Evolutionary conservation across 1,140 invertebrate genomes (phyloP).

Genomic region (Ganaspis sp.): DNA sequence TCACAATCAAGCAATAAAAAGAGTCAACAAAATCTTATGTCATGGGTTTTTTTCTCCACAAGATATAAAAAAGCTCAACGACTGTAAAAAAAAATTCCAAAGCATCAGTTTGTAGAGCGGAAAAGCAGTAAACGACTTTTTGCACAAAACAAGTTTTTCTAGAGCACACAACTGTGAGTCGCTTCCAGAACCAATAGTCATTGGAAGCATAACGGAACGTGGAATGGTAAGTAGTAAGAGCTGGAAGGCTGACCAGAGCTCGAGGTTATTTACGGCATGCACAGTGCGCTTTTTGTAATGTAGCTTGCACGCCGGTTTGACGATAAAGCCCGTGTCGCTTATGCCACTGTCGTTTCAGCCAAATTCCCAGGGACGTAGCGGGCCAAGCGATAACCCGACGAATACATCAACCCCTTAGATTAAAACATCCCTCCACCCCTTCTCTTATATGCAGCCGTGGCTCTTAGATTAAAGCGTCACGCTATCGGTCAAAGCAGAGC

Average conservation of each 20-base stretch:
- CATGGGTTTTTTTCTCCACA: no score
- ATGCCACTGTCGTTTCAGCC: slow-evolving; percentile 19
- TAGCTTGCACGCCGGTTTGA: slow-evolving; percentile 3
- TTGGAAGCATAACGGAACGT: neutral
- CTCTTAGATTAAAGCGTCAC: slow-evolving; percentile 57
- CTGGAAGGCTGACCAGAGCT: slow-evolving; percentile 11
- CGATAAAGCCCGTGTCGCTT: slow-evolving; percentile 25
- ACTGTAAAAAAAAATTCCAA: no score
- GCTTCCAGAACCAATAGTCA: neutral
- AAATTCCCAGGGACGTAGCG: slow-evolving; percentile 20
- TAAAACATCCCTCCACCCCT: slow-evolving; percentile 51
- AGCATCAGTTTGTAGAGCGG: no score
- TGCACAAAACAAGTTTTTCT: no score
- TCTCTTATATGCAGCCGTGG: slow-evolving; percentile 38
- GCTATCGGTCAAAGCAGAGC: slow-evolving; percentile 37
- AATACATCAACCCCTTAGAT: slow-evolving; percentile 63
- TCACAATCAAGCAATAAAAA: no score
- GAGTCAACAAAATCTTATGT: no score
- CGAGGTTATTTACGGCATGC: slow-evolving; percentile 17
- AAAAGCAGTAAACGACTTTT: no score
- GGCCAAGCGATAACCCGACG: slow-evolving; percentile 26
- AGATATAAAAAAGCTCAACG: no score
- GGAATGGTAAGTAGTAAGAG: slow-evolving; percentile 2
- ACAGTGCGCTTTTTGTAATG: slow-evolving; percentile 5
- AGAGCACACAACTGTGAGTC: neutral